These are phyloP conservation scores for Ferrisia virgata DNA, from an alignment of 2,888 invertebrate species.

Conservation along the genomic window DNA sequence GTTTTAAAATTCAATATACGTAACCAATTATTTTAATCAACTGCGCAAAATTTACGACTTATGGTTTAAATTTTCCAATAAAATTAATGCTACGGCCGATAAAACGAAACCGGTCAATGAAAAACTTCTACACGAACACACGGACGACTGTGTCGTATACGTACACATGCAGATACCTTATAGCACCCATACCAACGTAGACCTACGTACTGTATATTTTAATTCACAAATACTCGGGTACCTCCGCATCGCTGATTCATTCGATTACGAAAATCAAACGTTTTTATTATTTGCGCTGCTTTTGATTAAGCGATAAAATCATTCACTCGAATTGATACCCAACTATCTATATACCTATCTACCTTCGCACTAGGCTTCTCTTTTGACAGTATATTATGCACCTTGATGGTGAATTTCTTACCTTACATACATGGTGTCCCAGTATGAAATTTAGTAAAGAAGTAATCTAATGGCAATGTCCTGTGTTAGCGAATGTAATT, in stretches of 20 bases:
- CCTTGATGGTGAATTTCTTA: too few relatives aligned
- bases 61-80: background rate
- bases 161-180: background rate
- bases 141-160: background rate
- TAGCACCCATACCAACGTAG: too few relatives aligned
- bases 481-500: too few relatives aligned
- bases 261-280: background rate
- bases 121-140: background rate
- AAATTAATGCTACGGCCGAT: background rate
- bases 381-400: too few relatives aligned
- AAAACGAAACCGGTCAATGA: slow-evolving; percentile 1
- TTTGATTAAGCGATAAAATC: slow-evolving; percentile 12
- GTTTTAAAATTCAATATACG: background rate
- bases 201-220: too few relatives aligned
- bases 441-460: too few relatives aligned
- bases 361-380: too few relatives aligned
- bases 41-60: slow-evolving; percentile 16
- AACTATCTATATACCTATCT: too few relatives aligned
- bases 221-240: too few relatives aligned
- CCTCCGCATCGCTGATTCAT: background rate
- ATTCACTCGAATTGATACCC: background rate
- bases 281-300: background rate
- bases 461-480: too few relatives aligned
- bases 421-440: too few relatives aligned
- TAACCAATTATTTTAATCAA: slow-evolving; percentile 24